Percentiles rank a stretch among this genome's conserved stretches.
These are phyloP conservation scores for Megamerina dolium DNA, from an alignment of 2,888 invertebrate species.

Conservation along the genomic window DNA sequence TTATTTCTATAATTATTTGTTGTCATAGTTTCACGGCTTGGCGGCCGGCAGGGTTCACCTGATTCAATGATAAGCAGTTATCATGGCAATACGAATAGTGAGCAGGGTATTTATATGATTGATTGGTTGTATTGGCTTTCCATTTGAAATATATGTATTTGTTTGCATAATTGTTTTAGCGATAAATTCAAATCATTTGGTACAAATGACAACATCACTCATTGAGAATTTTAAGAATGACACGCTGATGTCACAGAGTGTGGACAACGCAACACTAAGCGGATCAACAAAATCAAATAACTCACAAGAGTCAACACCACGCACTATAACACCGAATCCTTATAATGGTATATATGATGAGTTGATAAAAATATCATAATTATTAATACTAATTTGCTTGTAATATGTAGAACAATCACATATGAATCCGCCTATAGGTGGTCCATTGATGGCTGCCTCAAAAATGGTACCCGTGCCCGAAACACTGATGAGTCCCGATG, in stretches of 20 bases:
- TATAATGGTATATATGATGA: slow-evolving; percentile 43
- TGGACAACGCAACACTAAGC: slow-evolving; percentile 53
- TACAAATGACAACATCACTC: slow-evolving; percentile 49
- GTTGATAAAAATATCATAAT: too few species aligned
- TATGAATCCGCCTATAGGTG: slow-evolving; percentile 31
- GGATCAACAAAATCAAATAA: slow-evolving; percentile 39
- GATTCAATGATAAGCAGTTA: slow-evolving; percentile 70
- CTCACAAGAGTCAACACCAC: slow-evolving; percentile 45
- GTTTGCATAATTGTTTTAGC: slow-evolving; percentile 19
- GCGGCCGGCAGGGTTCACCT: slow-evolving; percentile 57
- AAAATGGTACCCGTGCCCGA: slow-evolving; percentile 86
- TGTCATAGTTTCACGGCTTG: slow-evolving; percentile 46
- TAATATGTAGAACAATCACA: slow-evolving; percentile 33
- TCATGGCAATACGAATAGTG: slow-evolving; percentile 52
- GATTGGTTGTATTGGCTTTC: slow-evolving; percentile 1
- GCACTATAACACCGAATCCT: slow-evolving; percentile 45
- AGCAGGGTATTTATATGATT: slow-evolving; percentile 31
- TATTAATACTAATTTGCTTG: too few species aligned
- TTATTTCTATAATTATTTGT: slow-evolving; percentile 15
- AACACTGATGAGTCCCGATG: slow-evolving; percentile 77
- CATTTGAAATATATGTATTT: neutral
- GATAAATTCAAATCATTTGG: slow-evolving; percentile 31
- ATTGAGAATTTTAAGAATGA: slow-evolving; percentile 49
- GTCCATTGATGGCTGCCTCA: slow-evolving; percentile 71
- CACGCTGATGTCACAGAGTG: slow-evolving; percentile 57